A percentile compares a stretch with the other conserved stretches of the same genome.
Conservation (phyloP, 2,113 vertebrate genomes). For the Oplegnathus fasciatus region DNA sequence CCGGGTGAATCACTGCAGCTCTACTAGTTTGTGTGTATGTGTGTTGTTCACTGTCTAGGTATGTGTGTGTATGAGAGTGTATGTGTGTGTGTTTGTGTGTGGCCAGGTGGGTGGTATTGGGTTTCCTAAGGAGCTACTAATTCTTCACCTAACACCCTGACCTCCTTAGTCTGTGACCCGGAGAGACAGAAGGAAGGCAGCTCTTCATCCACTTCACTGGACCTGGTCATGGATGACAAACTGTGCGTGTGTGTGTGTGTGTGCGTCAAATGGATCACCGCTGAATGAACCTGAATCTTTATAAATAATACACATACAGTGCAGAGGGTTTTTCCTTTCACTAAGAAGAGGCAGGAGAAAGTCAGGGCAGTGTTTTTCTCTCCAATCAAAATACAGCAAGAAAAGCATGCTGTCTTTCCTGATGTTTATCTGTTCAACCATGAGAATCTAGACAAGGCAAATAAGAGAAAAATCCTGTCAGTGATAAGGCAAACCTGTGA, state of each 20-base stretch:
- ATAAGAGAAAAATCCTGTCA: neutral
- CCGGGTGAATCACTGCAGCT: constrained; percentile 67
- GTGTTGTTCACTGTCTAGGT: constrained; percentile 1
- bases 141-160: constrained; percentile 68
- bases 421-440: neutral
- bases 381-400: neutral
- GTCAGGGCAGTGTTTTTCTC: neutral
- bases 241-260: constrained; percentile 7
- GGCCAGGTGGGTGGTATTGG: constrained; percentile 64
- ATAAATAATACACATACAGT: constrained; percentile 54
- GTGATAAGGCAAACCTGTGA: neutral
- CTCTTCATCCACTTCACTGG: constrained; percentile 57
- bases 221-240: constrained; percentile 54
- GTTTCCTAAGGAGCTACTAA: constrained; percentile 63
- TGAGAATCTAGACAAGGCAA: neutral
- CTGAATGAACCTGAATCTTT: constrained; percentile 37
- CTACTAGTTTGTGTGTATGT: constrained; percentile 37
- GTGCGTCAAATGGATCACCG: constrained; percentile 18
- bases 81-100: neutral
- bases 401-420: neutral
- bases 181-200: constrained; percentile 31
- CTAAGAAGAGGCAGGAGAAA: neutral
- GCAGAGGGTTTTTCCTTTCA: constrained; percentile 33
- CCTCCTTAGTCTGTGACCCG: constrained; percentile 69
- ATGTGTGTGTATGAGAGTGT: neutral